A percentile compares a stretch with the other conserved stretches of the same genome.
These are phyloP conservation scores for Callocephalon fimbriatum DNA, from an alignment of 2,113 vertebrate species.

Conservation along the genomic window DNA sequence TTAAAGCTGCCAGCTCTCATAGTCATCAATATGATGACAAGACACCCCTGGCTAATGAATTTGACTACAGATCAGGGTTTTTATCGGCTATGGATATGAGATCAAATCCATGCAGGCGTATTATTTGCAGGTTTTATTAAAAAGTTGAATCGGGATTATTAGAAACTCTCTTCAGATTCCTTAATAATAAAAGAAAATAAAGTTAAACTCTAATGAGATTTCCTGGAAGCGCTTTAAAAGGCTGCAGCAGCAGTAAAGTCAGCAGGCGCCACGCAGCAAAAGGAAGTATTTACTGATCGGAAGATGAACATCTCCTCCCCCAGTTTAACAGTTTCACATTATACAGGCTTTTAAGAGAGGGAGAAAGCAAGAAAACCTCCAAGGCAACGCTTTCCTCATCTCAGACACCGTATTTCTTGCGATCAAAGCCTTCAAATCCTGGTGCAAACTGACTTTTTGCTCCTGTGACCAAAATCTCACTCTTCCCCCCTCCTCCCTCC, in stretches of 20 bases:
- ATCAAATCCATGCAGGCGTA: constrained; percentile 16
- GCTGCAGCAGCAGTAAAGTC: neutral
- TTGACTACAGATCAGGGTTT: constrained; percentile 12
- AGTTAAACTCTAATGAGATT: constrained; percentile 7
- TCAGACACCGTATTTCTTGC: neutral
- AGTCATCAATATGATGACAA: constrained; percentile 36
- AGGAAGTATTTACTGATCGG: constrained; percentile 15
- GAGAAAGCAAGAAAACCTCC: neutral
- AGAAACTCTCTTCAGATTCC: neutral
- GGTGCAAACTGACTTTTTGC: neutral
- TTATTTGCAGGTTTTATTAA: constrained; percentile 53
- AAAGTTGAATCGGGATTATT: constrained; percentile 21
- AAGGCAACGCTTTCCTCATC: neutral
- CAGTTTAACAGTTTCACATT: neutral
- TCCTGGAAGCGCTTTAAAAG: constrained; percentile 35
- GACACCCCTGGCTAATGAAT: neutral
- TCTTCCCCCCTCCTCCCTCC: neutral
- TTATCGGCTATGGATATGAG: constrained; percentile 20
- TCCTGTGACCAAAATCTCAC: neutral
- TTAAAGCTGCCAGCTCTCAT: constrained; percentile 27
- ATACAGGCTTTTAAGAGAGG: neutral
- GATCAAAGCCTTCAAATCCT: neutral
- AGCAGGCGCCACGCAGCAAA: neutral
- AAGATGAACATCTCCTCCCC: neutral
- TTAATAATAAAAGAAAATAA: constrained; percentile 20